Evolutionary conservation across 2,888 invertebrate species (phyloP), one percentile per base, ranked within the genome.

Genomic region (Empis livida): DNA sequence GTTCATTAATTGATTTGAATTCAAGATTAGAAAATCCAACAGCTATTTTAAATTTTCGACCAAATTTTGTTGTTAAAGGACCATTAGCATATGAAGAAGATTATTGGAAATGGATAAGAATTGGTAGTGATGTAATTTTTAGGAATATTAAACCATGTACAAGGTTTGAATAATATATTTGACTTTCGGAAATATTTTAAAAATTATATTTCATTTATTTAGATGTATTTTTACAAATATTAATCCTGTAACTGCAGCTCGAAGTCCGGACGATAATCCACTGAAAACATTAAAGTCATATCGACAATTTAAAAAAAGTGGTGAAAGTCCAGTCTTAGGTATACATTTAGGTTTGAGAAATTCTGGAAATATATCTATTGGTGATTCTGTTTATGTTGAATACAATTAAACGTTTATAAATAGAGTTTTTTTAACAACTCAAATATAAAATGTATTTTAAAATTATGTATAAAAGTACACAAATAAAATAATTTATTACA

Each of bases 171-270:
- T 10, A 11, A 42, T 14, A 17, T n/a, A 35, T 2, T 23, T 14
- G 10, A 13, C n/a, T 40, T 45, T 20, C 16, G n/a, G n/a, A n/a
- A n/a, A 43, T 27, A 15, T 41, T 42, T 16, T 35, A 10, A 44
- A 30, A 9, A 17, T 17, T n/a, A 5, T 15, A 5, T 9, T 48
- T 10, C 30, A 23, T 35, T 23, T 9, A 27, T 31, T 40, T 57
- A 79, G 80, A 59, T 84, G 84, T 58, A 64, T 80, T 9, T 62
- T 84, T 56, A 81, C 81, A 4, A 82, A 80, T 1, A 72, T 84
- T 9, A 75, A 84, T 60, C 79, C 80, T 2, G 77, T 78, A 55
- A 80, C 77, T 4, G 83, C 79, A n/a, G 64, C 68, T 4, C 78
- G 75, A 51, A 67, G 77, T 59, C 57, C 71, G 1, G 72, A 76